phyloP scores from a whole-genome alignment of 2,797 vertebrate species.

The Melopsittacus undulatus region DNA sequence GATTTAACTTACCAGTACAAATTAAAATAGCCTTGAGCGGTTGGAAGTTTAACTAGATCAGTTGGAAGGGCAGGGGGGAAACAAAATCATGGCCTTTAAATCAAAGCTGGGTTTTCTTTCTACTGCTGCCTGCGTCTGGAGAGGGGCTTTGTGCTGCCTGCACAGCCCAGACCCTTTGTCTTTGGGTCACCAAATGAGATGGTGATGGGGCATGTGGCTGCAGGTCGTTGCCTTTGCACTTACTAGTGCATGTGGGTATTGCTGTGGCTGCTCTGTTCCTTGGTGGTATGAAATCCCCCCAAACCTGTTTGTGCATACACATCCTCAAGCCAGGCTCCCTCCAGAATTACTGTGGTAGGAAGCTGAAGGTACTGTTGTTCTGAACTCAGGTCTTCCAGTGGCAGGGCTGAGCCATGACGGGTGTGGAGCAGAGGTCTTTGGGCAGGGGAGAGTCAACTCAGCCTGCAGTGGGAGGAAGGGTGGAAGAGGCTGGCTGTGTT shows the following conservation, averaged over 20 bases:
- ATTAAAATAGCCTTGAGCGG: constrained; percentile 68
- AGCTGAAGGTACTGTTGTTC: background rate
- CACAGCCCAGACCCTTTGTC: rapidly evolving
- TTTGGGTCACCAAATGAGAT: background rate
- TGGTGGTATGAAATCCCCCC: rapidly evolving
- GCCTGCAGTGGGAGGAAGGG: background rate
- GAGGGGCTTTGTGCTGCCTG: background rate
- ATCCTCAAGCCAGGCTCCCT: rapidly evolving
- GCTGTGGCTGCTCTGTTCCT: background rate
- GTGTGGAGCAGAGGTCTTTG: background rate
- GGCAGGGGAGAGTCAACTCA: background rate
- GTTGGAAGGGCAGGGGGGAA: background rate
- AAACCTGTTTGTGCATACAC: background rate
- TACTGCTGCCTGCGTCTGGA: background rate
- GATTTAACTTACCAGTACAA: constrained; percentile 66
- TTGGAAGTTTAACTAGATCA: constrained; percentile 65
- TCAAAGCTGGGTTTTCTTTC: constrained; percentile 8
- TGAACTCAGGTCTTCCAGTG: background rate
- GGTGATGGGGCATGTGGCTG: background rate
- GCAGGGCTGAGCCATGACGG: background rate
- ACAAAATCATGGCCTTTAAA: background rate
- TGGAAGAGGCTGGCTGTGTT: constrained; percentile 52
- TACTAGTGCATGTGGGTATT: rapidly evolving
- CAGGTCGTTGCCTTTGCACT: background rate
- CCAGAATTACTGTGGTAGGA: background rate